A percentile compares a stretch with the other conserved stretches of the same genome.
These are phyloP conservation scores for Nymphalis urticae DNA, from an alignment of 2,888 invertebrate species.

Conservation along the genomic window DNA sequence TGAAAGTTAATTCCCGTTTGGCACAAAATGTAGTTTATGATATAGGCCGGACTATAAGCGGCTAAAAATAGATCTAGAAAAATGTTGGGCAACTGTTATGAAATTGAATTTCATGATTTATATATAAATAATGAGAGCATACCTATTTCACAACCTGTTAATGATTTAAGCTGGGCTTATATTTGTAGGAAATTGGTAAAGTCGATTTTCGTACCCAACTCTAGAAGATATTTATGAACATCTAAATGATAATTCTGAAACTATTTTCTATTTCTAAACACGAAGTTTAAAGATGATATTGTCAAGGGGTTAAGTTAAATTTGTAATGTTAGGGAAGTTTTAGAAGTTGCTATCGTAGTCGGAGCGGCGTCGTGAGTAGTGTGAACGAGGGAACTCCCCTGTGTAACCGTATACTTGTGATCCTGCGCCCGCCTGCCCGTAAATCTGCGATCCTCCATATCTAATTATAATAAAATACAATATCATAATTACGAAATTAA, in stretches of 20 bases:
- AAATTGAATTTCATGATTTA: conserved; percentile 49
- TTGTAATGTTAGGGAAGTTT: conserved; percentile 48
- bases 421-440: conserved; percentile 85
- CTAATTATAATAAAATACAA: conserved; percentile 43
- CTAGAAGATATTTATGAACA: conserved; percentile 22
- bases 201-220: conserved; percentile 17
- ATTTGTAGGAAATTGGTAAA: conserved; percentile 1
- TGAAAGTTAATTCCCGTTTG: conserved; percentile 53
- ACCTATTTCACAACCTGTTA: conserved; percentile 75
- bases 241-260: conserved; percentile 30
- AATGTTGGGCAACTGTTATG: conserved; percentile 44
- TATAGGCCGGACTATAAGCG: conserved; percentile 76
- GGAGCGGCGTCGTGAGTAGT: conserved; percentile 84
- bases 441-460: conserved; percentile 83
- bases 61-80: conserved; percentile 59
- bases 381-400: conserved; percentile 77
- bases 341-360: conserved; percentile 92
- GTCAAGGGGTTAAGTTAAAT: conserved; percentile 57
- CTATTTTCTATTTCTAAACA: conserved; percentile 44
- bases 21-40: conserved; percentile 57
- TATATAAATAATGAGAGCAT: conserved; percentile 48
- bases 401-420: conserved; percentile 81
- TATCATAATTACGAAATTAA: too few species aligned
- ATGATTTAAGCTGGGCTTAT: conserved; percentile 48
- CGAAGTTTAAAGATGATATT: conserved; percentile 73